These are phyloP conservation scores for Vulpes lagopus DNA, from an alignment of 2,113 vertebrate species.

Conservation along the genomic window DNA sequence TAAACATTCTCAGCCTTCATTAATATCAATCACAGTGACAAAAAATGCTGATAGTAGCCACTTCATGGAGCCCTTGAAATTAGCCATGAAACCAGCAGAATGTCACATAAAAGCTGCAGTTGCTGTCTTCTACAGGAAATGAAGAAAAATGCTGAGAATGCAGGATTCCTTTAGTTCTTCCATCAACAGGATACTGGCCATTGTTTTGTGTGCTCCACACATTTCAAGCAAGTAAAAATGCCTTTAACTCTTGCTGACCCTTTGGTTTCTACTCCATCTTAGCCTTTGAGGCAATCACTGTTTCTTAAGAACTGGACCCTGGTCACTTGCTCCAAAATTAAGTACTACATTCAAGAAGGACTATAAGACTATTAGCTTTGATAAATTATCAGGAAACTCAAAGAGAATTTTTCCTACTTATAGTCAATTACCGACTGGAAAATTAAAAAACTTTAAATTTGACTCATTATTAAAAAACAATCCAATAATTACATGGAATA, in stretches of 20 bases:
- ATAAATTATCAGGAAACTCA: not conserved
- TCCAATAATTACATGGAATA: conserved; percentile 32
- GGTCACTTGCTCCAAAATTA: not conserved
- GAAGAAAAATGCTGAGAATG: conserved; percentile 93
- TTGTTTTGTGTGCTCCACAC: conserved; percentile 84
- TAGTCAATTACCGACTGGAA: not conserved
- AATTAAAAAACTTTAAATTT: not conserved
- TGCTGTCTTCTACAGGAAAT: conserved; percentile 90
- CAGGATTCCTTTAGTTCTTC: conserved; percentile 86
- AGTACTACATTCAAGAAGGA: conserved; percentile 23
- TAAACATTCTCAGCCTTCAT: conserved; percentile 61
- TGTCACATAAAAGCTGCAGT: conserved; percentile 86
- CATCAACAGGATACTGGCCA: conserved; percentile 92
- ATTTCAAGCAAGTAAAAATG: conserved; percentile 65
- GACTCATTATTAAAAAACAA: not conserved
- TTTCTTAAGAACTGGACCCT: conserved; percentile 22
- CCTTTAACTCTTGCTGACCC: conserved; percentile 49
- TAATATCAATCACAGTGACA: conserved; percentile 51
- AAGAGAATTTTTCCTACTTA: not conserved
- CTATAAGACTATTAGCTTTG: not conserved
- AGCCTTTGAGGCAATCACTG: not conserved
- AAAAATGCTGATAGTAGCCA: conserved; percentile 85
- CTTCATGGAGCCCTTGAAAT: conserved; percentile 82
- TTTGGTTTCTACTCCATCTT: not conserved
- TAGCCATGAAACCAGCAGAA: conserved; percentile 87